Evolutionary conservation across 2,113 vertebrate species (phyloP).

Genomic region (Esox niger): DNA sequence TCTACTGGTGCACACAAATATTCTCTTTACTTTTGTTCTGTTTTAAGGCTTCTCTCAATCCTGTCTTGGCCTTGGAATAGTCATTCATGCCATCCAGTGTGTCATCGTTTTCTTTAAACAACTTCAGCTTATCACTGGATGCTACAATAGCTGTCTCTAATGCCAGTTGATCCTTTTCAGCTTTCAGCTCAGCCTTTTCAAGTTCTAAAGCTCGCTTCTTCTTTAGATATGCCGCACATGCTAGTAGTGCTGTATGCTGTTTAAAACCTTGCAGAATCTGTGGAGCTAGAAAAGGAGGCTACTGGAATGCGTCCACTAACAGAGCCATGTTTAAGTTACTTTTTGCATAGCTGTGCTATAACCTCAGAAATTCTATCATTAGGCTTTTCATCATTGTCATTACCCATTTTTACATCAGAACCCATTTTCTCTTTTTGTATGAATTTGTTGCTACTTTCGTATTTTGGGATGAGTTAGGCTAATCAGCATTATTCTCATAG

Average conservation of each 20-base stretch:
- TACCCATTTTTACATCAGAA: too few species aligned
- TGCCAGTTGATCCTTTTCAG: not conserved
- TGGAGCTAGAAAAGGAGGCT: not conserved
- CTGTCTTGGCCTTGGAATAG: not conserved
- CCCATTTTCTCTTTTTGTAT: too few species aligned
- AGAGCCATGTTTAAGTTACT: not conserved
- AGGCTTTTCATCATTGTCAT: not conserved
- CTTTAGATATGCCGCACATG: not conserved
- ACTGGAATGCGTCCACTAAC: not conserved
- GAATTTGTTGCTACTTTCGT: too few species aligned
- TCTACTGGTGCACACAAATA: too few species aligned
- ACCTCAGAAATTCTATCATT: not conserved
- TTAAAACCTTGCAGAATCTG: not conserved
- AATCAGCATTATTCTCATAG: too few species aligned
- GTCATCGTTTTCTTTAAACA: not conserved
- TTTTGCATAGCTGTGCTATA: not conserved
- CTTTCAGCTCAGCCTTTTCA: not conserved
- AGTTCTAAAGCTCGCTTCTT: not conserved
- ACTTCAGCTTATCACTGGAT: not conserved
- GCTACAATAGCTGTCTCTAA: not conserved
- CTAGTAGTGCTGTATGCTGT: not conserved
- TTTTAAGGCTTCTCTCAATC: too few species aligned
- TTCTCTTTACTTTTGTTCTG: too few species aligned
- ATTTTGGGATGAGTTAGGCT: too few species aligned
- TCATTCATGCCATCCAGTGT: not conserved